Base-by-base conservation (phyloP, 2,888 invertebrate genomes). In the Sipha maydis region DNA sequence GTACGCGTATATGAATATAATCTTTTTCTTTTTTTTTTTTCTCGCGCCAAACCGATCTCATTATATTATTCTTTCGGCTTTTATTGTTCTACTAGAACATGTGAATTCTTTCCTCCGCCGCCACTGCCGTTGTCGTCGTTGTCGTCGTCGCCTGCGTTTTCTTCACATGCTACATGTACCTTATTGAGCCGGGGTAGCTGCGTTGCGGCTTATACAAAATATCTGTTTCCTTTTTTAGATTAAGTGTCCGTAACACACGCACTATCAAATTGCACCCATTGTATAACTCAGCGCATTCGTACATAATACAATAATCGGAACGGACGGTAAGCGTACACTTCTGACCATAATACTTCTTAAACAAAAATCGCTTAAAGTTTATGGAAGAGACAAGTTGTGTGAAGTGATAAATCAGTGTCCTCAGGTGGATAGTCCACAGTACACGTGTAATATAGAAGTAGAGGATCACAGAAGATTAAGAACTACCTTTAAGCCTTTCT, bases 21-120 rank as follows among this genome's bases (percentile, higher is more conserved):
- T 77, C 21, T 56, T 56, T 56, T 79, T 31, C n/a, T 25, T 54
- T n/a, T n/a, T n/a, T n/a, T n/a, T n/a, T n/a, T n/a, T n/a, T n/a
- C n/a, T n/a, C n/a, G n/a, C n/a, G n/a, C 31, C 9, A 56, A 73
- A 83, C 54, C 83, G 83, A 73, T 82, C 69, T 69, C 69, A 83
- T 83, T 8, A 83, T 56, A 48, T 83, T 83, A n/a, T 34, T 17
- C 31, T 71, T n/a, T 73, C 54, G 14, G 34, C n/a, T 73, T 11
- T 67, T 67, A 1, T n/a, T 2, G 3, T 67, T 67, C 11, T 25
- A 73, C 54, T 34, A 54, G 73, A 67, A 41, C 67, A n/a, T 5
- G 56, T 56, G 34, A 34, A n/a, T n/a, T n/a, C n/a, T n/a, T n/a
- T n/a, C n/a, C n/a, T n/a, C n/a, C n/a, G n/a, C n/a, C n/a, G n/a